Percentiles rank a stretch among this genome's conserved stretches.
Conservation (phyloP, 1,140 invertebrate species). For the Antheraea mylitta region DNA sequence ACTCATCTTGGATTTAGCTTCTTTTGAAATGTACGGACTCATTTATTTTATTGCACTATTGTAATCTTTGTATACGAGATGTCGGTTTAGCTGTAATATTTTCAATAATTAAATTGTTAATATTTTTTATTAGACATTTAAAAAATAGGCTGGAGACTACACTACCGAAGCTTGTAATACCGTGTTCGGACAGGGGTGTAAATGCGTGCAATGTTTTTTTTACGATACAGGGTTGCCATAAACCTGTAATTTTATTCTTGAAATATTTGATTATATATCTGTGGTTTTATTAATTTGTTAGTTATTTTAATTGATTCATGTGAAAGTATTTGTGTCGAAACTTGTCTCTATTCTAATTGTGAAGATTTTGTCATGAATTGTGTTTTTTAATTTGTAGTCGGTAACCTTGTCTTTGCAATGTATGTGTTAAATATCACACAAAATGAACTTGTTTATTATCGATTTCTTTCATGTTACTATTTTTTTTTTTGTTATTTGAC, state of each 20-base stretch:
- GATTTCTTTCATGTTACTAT: not conserved
- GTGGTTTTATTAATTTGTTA: not conserved
- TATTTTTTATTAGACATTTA: too few species aligned
- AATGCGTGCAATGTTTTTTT: constrained; percentile 60
- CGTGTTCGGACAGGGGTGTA: not conserved
- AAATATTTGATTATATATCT: not conserved
- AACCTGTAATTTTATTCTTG: not conserved
- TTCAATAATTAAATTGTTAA: not conserved
- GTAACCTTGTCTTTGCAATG: constrained; percentile 29
- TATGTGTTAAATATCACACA: constrained; percentile 54
- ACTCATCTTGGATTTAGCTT: too few species aligned
- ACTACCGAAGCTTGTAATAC: too few species aligned
- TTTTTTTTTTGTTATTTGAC: constrained; percentile 8
- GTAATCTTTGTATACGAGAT: not conserved
- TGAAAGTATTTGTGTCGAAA: not conserved
- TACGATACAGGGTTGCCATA: not conserved
- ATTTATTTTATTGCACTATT: not conserved
- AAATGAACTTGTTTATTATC: not conserved
- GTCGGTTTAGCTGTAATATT: not conserved
- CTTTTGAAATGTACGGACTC: too few species aligned
- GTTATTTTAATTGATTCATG: not conserved
- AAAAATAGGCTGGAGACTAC: too few species aligned
- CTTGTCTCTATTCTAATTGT: too few species aligned
- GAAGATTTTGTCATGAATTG: too few species aligned
- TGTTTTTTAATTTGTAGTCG: not conserved